Evolutionary conservation across 2,797 vertebrate genomes (phyloP).

Genomic region (Xiphophorus birchmanni): DNA sequence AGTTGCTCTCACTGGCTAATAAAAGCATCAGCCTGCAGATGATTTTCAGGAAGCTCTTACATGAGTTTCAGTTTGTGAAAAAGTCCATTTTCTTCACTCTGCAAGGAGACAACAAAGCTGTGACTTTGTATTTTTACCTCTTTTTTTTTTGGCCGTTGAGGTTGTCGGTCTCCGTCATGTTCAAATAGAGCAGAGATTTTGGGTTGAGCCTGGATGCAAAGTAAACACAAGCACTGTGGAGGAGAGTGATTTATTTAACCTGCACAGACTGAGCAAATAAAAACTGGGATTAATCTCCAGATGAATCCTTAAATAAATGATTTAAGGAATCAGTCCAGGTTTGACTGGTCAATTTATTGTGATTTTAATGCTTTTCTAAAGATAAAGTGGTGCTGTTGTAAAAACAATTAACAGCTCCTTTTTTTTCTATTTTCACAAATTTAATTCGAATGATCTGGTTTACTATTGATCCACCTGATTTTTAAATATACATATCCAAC

Average conservation of each 20-base stretch:
- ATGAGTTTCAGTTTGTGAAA: neutral
- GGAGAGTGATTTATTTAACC: neutral
- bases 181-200: neutral
- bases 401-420: neutral
- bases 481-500: neutral
- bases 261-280: neutral
- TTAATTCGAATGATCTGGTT: neutral
- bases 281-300: neutral
- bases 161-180: neutral
- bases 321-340: neutral
- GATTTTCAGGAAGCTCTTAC: neutral
- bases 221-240: neutral
- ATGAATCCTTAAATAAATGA: neutral
- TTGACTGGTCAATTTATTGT: neutral
- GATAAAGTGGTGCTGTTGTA: neutral
- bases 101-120: neutral
- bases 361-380: neutral
- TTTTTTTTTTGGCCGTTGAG: neutral
- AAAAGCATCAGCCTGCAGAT: neutral
- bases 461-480: neutral
- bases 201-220: neutral
- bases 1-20: neutral
- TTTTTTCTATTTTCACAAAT: neutral
- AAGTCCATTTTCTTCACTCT: neutral
- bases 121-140: neutral